phyloP scores from a whole-genome alignment of 2,797 vertebrate species.

The Sebastolobus altivelis region DNA sequence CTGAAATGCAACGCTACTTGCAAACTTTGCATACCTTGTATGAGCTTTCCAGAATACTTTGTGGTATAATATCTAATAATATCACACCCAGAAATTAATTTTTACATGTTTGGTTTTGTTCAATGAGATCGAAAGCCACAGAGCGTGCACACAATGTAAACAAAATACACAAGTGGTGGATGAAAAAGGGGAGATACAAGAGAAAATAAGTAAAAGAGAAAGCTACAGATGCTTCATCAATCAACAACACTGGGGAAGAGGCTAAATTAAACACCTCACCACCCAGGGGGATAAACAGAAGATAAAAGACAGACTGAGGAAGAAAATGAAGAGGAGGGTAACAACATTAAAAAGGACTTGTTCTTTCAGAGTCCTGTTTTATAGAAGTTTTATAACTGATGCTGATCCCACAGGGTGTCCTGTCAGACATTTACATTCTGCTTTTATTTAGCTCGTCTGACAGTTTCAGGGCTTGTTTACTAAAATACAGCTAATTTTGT shows the following conservation, averaged over 20 bases:
- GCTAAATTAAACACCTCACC: conserved; percentile 43
- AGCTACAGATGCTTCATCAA: conserved; percentile 34
- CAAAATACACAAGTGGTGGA: background rate
- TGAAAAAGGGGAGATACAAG: background rate
- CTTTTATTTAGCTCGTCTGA: conserved; percentile 16
- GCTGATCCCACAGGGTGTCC: conserved; percentile 1
- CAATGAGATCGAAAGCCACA: background rate
- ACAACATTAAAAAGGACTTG: conserved; percentile 5
- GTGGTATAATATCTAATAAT: no score
- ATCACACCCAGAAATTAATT: no score
- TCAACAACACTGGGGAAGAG: background rate
- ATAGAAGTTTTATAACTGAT: background rate
- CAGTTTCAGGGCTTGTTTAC: conserved; percentile 20
- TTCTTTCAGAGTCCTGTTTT: conserved; percentile 19
- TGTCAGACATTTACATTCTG: conserved; percentile 21
- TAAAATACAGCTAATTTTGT: background rate
- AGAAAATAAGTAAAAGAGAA: background rate
- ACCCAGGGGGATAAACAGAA: background rate
- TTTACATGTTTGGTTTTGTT: background rate
- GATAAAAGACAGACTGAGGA: background rate
- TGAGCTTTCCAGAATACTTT: no score
- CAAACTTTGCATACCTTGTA: no score
- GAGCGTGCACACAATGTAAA: background rate
- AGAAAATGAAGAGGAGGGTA: background rate
- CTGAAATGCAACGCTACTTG: no score